Base-by-base conservation (phyloP, 2,888 invertebrate species). In the Plebejus argus region DNA sequence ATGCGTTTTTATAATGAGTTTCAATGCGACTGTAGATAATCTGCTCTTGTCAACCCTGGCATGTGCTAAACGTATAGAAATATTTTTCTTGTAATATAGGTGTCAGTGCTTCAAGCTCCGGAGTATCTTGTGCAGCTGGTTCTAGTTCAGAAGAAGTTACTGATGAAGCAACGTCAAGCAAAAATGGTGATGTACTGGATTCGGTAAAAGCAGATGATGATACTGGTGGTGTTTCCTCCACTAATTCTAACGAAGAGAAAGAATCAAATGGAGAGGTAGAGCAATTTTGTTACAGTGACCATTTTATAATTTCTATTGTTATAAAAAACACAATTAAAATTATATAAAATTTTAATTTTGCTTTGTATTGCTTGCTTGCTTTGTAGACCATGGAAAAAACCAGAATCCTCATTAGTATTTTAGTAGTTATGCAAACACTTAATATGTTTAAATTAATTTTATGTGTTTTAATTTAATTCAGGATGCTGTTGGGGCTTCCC, bases 221-320 rank as follows among this genome's bases (percentile, higher is more conserved):
- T 81, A 86, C 95, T 78, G 91, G 90, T 33, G 93, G 93, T 70
- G 94, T 94, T n/a, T 94, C 94, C 0, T 94, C 94, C 15, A 91
- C 93, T 10, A 94, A 93, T 81, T 87, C 85, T 3, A 89, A 90
- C 83, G 91, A 91, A 77, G 92, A 91, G 78, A 93, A 92, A 81
- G 90, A 91, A 80, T 79, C 88, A 15, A 94, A 94, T 88, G 94
- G 93, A 84, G 93, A 91, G 89, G 94, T 93, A 83, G 83, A 77
- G 76, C 28, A 15, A 18, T 53, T 53, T 18, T 49, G 5, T 45
- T 10, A 12, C 45, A 45, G 10, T 39, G 39, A 39, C 10, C 39
- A 8, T 10, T 39, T 39, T 15, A 49, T 49, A 49, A 49, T 49
- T 49, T 49, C 12, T 49, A 49, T 49, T 15, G 15, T 49, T 49